phyloP scores from a whole-genome alignment of 2,888 invertebrate species.

The Marronus borbonicus region DNA sequence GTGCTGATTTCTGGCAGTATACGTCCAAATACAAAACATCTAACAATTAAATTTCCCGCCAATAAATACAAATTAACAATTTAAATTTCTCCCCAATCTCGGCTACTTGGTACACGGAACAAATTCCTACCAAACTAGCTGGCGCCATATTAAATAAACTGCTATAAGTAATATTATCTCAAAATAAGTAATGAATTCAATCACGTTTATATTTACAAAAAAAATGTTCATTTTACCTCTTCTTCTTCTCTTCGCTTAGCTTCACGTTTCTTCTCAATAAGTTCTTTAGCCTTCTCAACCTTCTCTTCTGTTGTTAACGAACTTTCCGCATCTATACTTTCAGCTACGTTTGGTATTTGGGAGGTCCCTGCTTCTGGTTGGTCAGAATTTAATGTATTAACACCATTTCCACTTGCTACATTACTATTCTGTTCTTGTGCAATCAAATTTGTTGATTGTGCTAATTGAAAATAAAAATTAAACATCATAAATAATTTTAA shows the following conservation, averaged over 20 bases:
- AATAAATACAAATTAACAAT: too few species aligned
- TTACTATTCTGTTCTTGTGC: slow-evolving; percentile 16
- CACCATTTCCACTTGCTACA: slow-evolving; percentile 72
- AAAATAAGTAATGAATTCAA: too few species aligned
- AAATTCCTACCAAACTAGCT: too few species aligned
- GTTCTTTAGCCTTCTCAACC: slow-evolving; percentile 77
- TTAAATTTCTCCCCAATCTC: too few species aligned
- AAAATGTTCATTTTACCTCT: slow-evolving; percentile 70
- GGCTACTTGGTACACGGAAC: too few species aligned
- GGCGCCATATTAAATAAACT: too few species aligned
- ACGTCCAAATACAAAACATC: too few species aligned
- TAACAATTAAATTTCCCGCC: too few species aligned
- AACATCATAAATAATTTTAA: slow-evolving; percentile 58
- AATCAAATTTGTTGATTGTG: slow-evolving; percentile 24
- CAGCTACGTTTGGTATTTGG: neutral
- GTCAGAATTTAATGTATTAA: slow-evolving; percentile 67
- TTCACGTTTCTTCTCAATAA: slow-evolving; percentile 78
- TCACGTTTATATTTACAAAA: too few species aligned
- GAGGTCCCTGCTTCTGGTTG: slow-evolving; percentile 14
- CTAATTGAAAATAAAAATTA: slow-evolving; percentile 58
- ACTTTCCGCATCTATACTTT: slow-evolving; percentile 5
- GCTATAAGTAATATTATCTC: too few species aligned
- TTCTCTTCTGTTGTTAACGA: slow-evolving; percentile 72
- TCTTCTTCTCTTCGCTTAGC: slow-evolving; percentile 80
- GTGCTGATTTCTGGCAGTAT: too few species aligned